Evolutionary conservation across 2,888 invertebrate species (phyloP), one percentile per base, ranked within the genome.

Genomic region (Ceratothoa steindachneri): DNA sequence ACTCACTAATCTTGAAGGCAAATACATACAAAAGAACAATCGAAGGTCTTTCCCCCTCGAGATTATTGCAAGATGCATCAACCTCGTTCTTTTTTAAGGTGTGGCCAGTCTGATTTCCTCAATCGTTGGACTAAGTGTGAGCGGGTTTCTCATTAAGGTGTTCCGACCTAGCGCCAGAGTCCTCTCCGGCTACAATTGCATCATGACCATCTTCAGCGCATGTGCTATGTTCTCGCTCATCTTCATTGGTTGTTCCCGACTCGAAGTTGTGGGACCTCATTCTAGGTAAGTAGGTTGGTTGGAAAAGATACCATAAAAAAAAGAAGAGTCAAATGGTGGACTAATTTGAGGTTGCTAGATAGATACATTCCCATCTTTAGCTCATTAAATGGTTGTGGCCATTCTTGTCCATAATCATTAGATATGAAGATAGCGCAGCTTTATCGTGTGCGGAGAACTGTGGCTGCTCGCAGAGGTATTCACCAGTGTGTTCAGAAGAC

Each of bases 401-500:
- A n/a, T n/a, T n/a, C n/a, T n/a, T n/a, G n/a, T n/a, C n/a, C n/a
- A n/a, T n/a, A n/a, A n/a, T n/a, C n/a, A n/a, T n/a, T n/a, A n/a
- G n/a, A n/a, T n/a, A n/a, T n/a, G n/a, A n/a, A n/a, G n/a, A n/a
- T n/a, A n/a, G n/a, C n/a, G n/a, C n/a, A 53, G 7, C 53, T 3
- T 22, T 53, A 53, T 53, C 53, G n/a, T 76, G 71, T 41, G 69
- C 72, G 12, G 55, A 67, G 24, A 70, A 76, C 30, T 86, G 85
- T 80, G 81, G 81, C 3, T 85, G 85, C 81, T 69, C 82, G 71
- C 80, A 81, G 4, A 83, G 85, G 66, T 91, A 90, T 81, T 86
- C 87, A 72, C 91, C 91, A 0, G 87, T 91, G 30, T 91, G 90
- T 81, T 82, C 88, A 1, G 85, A 85, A 75, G 87, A 86, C 75